Evolutionary conservation across 2,888 invertebrate genomes (phyloP), one percentile per base, ranked within the genome.

Genomic region (Disparrhopalites patrizii): DNA sequence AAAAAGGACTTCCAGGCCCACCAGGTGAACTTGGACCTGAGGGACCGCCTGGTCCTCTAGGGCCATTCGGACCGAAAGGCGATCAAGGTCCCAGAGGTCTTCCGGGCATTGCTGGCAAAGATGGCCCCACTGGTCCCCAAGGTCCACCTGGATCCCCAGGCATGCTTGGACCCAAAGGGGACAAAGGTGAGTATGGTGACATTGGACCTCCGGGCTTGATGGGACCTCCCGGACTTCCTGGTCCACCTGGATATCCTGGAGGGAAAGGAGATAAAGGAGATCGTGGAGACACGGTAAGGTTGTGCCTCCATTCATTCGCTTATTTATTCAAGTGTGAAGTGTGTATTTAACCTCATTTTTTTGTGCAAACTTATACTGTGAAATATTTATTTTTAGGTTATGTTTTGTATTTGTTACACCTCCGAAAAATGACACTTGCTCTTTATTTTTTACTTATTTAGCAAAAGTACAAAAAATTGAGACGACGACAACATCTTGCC

Each of bases 211-310:
- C 95, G 13, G 95, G 64, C 4, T 51, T 69, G 8, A 69, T 69
- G 68, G 68, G 67, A 28, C 68, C 68, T 10, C 66, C 70, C 3
- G 71, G 71, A 7, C 47, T 73, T 8, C 73, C 73, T 4, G 72
- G 73, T 15, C 73, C 73, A 23, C 74, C 74, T 1, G 74, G 74
- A 2, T 92, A 92, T 81, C 92, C 93, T 2, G 93, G 93, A 36
- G 84, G 87, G 73, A 91, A 91, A 80, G 93, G 94, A 30, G 92
- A 93, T 77, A 93, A 91, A 78, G 93, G 94, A 36, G 92, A 93
- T 79, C 91, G 93, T 78, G 93, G 93, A 33, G 93, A 93, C 84
- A 91, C 91, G 85, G 92, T 92, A 83, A 87, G 87, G 23, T 43
- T 4, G 15, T 43, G n/a, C n/a, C n/a, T n/a, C n/a, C n/a, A n/a